Conservation (phyloP, 2,888 invertebrate species). For the Drosophila kambysellisi region DNA sequence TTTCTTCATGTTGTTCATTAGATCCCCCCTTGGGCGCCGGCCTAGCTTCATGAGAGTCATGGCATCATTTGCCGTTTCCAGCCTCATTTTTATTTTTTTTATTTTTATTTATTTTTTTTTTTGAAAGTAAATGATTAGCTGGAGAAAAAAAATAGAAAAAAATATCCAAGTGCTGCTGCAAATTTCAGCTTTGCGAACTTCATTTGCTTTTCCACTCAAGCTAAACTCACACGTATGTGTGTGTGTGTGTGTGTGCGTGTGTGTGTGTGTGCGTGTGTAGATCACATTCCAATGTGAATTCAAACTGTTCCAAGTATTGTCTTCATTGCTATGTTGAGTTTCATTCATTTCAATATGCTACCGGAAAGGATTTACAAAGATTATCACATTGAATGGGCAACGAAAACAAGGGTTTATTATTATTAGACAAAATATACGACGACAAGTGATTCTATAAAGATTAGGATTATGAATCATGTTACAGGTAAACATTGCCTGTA, state of each 20-base stretch:
- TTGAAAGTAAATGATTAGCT: conserved; percentile 66
- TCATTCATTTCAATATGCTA: conserved; percentile 4
- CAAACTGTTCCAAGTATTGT: conserved; percentile 10
- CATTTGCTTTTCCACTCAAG: conserved; percentile 34
- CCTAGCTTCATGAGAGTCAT: conserved; percentile 32
- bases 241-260: background rate
- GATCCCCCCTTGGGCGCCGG: conserved; percentile 44
- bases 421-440: background rate
- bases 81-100: conserved; percentile 16
- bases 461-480: conserved; percentile 7
- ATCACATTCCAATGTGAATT: conserved; percentile 18
- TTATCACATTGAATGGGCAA: conserved; percentile 16
- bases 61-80: conserved; percentile 52
- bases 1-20: conserved; percentile 2
- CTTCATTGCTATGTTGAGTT: background rate
- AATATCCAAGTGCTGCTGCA: conserved; percentile 18
- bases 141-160: background rate
- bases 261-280: background rate
- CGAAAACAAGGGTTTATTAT: background rate
- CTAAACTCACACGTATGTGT: background rate
- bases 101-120: conserved; percentile 33
- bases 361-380: conserved; percentile 36
- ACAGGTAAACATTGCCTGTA: background rate
- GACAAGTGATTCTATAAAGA: conserved; percentile 11
- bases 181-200: conserved; percentile 30